Evolutionary conservation across 2,888 invertebrate species (phyloP).

Genomic region (Rhagium mordax): DNA sequence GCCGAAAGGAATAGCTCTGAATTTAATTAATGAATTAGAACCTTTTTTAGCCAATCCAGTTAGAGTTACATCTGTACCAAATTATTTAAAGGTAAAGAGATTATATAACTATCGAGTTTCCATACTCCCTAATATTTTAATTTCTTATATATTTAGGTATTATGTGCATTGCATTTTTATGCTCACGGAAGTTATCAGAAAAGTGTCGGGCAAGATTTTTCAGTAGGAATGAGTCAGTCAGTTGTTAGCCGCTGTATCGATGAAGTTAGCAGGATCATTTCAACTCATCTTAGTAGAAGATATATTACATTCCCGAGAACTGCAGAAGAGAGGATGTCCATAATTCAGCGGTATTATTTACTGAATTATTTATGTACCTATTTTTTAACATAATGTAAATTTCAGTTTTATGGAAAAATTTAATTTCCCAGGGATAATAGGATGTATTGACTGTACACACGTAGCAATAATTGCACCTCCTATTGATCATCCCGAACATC

Average conservation of each 20-base stretch:
- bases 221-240: background rate
- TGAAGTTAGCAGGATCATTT: background rate
- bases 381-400: too few species aligned
- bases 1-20: too few species aligned
- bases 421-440: too few species aligned
- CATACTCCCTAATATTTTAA: background rate
- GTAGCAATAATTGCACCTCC: too few species aligned
- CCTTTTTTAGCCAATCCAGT: background rate
- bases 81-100: slow-evolving; percentile 27
- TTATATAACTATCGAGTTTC: background rate
- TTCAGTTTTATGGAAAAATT: too few species aligned
- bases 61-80: background rate
- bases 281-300: background rate
- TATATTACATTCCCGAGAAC: background rate
- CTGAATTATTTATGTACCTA: too few species aligned
- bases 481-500: too few species aligned
- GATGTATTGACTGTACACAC: too few species aligned
- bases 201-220: slow-evolving; percentile 5
- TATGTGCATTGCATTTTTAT: slow-evolving; percentile 6
- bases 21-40: too few species aligned
- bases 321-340: background rate
- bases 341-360: too few species aligned
- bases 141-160: background rate
- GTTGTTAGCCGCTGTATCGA: background rate
- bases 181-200: slow-evolving; percentile 16